A percentile compares a stretch with the other conserved stretches of the same genome.
phyloP scores from a whole-genome alignment of 2,113 vertebrate genomes.

The Telmatochromis brachygnathus region DNA sequence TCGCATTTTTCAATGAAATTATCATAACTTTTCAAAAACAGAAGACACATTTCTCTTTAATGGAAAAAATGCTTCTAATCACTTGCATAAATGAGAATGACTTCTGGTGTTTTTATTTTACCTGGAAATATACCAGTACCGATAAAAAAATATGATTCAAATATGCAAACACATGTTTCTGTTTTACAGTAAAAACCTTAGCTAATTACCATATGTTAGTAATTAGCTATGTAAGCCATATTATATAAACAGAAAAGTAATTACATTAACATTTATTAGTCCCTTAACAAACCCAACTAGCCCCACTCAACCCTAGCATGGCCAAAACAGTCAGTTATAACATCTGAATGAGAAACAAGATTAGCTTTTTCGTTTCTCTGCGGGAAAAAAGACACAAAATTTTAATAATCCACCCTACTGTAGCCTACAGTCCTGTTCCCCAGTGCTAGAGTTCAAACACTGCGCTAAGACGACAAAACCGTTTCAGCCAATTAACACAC shows the following conservation, averaged over 20 bases:
- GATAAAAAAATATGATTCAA: neutral
- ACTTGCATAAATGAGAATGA: neutral
- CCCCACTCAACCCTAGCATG: neutral
- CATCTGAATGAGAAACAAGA: neutral
- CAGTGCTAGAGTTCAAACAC: neutral
- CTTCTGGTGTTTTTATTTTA: neutral
- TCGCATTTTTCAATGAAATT: neutral
- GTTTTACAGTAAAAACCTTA: neutral
- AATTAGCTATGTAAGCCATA: neutral
- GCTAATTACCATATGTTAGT: neutral
- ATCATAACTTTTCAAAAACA: neutral
- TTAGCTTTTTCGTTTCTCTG: neutral
- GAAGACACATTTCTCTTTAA: neutral
- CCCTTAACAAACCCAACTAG: neutral
- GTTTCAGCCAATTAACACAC: neutral
- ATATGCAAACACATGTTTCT: neutral
- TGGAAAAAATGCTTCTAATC: neutral
- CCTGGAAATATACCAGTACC: neutral
- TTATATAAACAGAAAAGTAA: neutral
- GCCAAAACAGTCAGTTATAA: neutral
- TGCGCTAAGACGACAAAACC: neutral
- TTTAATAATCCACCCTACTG: neutral
- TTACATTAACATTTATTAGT: neutral
- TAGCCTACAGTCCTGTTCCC: neutral
- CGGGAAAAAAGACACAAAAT: neutral